Conservation (phyloP, 2,113 vertebrate genomes). For the Odocoileus hemionus region DNA sequence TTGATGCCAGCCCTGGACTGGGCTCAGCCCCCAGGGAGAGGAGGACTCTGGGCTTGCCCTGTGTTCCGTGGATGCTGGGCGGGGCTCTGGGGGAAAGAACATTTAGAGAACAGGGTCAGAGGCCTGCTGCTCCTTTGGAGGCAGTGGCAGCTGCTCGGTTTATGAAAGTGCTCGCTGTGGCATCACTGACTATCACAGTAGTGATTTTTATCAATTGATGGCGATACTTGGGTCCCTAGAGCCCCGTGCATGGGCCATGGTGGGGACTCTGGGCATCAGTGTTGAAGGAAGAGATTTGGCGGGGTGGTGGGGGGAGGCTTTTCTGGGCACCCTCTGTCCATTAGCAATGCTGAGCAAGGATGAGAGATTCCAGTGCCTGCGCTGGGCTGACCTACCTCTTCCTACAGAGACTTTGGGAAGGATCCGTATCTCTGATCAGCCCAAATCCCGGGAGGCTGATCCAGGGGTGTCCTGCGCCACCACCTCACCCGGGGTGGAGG, state of each 20-base stretch:
- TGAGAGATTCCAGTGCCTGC: background rate
- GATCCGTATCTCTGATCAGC: background rate
- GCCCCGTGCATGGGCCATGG: background rate
- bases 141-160: background rate
- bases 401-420: background rate
- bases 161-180: background rate
- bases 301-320: background rate
- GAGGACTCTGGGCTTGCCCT: background rate
- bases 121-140: background rate
- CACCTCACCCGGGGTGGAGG: background rate
- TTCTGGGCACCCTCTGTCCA: background rate
- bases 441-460: background rate
- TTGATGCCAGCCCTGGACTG: background rate
- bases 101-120: background rate
- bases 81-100: background rate
- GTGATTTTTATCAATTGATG: background rate
- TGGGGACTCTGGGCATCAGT: background rate
- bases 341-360: background rate
- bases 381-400: background rate
- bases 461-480: too few relatives aligned
- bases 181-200: background rate
- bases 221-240: background rate
- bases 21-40: background rate
- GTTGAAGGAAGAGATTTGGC: background rate
- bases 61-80: background rate